Percentiles rank a stretch among this genome's conserved stretches.
Conservation (phyloP, 2,888 invertebrate genomes). For the Antheraea assamensis region DNA sequence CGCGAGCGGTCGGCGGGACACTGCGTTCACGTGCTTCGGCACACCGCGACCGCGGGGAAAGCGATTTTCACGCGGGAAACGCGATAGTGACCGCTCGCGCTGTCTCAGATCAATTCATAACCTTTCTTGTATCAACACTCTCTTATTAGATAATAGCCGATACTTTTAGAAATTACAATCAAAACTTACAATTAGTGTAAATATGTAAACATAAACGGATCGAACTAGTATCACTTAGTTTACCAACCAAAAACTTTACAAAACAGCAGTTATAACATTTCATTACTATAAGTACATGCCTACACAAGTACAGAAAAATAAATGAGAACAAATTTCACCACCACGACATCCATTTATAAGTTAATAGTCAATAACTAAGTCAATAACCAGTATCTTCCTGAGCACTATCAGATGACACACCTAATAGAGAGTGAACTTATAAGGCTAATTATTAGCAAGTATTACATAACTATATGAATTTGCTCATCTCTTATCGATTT, state of each 20-base stretch:
- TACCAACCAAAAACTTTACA: background rate
- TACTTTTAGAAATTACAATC: background rate
- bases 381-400: too few relatives aligned
- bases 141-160: background rate
- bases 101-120: constrained; percentile 66
- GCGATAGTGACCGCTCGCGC: constrained; percentile 74
- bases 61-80: constrained; percentile 80
- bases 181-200: background rate
- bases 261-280: background rate
- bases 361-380: too few relatives aligned
- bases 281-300: too few relatives aligned
- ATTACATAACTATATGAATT: too few relatives aligned
- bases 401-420: too few relatives aligned
- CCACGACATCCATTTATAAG: too few relatives aligned
- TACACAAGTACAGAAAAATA: too few relatives aligned
- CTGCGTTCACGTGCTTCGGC: constrained; percentile 76
- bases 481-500: too few relatives aligned
- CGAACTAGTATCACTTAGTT: background rate
- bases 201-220: background rate
- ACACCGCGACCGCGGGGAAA: constrained; percentile 74
- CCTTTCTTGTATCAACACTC: constrained; percentile 27
- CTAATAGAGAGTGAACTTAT: too few relatives aligned
- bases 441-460: too few relatives aligned
- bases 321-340: too few relatives aligned
- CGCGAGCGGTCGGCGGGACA: constrained; percentile 80